A percentile compares a stretch with the other conserved stretches of the same genome.
Evolutionary conservation across 2,113 vertebrate species (phyloP).

Genomic region (Podarcis muralis): DNA sequence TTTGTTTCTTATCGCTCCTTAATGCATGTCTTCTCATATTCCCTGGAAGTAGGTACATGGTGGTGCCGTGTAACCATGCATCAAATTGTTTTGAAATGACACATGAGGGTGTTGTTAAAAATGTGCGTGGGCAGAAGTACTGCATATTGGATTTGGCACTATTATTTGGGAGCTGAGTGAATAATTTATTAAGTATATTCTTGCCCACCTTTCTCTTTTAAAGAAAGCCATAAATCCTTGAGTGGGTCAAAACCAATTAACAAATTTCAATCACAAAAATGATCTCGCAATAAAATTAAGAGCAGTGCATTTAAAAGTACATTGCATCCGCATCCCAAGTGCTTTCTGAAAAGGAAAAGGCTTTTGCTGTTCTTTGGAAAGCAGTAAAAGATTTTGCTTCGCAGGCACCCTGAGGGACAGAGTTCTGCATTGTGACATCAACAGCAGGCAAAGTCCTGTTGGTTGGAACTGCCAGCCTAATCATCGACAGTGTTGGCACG

Average conservation of each 20-base stretch:
- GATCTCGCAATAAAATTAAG: neutral
- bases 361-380: neutral
- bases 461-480: neutral
- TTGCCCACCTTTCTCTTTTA: neutral
- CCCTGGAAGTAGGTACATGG: neutral
- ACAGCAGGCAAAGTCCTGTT: neutral
- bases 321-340: neutral
- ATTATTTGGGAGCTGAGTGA: neutral
- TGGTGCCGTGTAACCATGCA: neutral
- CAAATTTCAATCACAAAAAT: neutral
- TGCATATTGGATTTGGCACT: neutral
- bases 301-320: neutral
- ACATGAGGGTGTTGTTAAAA: slow-evolving; percentile 4
- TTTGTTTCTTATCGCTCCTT: neutral
- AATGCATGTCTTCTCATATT: neutral
- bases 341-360: neutral
- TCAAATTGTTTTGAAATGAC: neutral
- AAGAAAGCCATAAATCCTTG: neutral
- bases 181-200: neutral
- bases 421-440: neutral
- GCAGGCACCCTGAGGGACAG: neutral
- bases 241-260: neutral
- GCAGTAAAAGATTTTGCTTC: neutral
- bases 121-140: neutral
- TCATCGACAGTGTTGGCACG: neutral